Percentiles rank a stretch among this genome's conserved stretches.
Evolutionary conservation across 2,888 invertebrate species (phyloP).

Genomic region (Euphydryas editha): DNA sequence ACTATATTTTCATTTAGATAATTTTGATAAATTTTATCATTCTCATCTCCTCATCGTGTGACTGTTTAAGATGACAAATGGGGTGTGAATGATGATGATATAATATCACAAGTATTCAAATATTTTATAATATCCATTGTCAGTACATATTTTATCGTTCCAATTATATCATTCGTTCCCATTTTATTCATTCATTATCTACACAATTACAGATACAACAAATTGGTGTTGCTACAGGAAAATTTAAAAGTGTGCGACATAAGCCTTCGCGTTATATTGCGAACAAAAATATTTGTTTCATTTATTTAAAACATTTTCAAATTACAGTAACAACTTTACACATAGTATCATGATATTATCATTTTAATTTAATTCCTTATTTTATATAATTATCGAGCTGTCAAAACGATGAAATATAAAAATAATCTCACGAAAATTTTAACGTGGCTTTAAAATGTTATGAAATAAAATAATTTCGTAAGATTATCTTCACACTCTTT

Average conservation of each 20-base stretch:
- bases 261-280: conserved; percentile 63
- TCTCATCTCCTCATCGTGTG: neutral
- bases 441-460: neutral
- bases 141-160: conserved; percentile 8
- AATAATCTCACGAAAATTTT: conserved; percentile 1
- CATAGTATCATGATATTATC: conserved; percentile 50
- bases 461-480: neutral
- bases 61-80: neutral
- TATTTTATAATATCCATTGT: conserved; percentile 10
- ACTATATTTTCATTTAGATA: neutral
- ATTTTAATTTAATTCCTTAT: conserved; percentile 50
- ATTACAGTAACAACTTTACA: conserved; percentile 51
- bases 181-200: conserved; percentile 25
- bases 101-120: conserved; percentile 6
- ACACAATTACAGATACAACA: conserved; percentile 52
- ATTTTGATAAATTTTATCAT: neutral
- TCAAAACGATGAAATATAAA: conserved; percentile 20
- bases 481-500: conserved; percentile 6
- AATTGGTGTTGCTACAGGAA: conserved; percentile 57
- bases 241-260: conserved; percentile 65
- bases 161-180: conserved; percentile 25
- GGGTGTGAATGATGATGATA: neutral
- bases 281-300: conserved; percentile 52
- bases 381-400: conserved; percentile 43
- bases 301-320: conserved; percentile 40